phyloP scores from a whole-genome alignment of 1,140 invertebrate genomes.

The Lasaia peninsularis region DNA sequence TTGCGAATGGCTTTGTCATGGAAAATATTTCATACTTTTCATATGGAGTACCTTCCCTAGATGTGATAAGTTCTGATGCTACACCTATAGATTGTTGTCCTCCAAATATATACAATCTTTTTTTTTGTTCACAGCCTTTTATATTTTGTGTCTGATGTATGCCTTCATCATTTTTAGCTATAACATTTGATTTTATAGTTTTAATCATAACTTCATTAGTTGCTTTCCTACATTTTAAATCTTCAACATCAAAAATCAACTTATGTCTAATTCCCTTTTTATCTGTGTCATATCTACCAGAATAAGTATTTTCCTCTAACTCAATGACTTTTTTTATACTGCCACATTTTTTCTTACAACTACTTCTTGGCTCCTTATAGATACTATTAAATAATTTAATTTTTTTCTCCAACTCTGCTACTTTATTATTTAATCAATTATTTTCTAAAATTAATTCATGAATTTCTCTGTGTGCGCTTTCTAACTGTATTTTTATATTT shows the following conservation, averaged over 20 bases:
- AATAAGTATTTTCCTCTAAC: too few species aligned
- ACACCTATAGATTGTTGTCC: background rate
- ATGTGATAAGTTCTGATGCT: background rate
- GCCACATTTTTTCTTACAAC: background rate
- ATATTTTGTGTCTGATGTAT: background rate
- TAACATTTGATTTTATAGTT: background rate
- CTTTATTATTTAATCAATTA: background rate
- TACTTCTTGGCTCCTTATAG: background rate
- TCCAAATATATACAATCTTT: background rate
- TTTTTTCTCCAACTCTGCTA: background rate
- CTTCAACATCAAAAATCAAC: background rate
- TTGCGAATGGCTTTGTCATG: background rate
- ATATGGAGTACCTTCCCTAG: background rate
- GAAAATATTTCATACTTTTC: background rate
- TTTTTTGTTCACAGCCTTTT: background rate
- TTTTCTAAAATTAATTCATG: background rate
- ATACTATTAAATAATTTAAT: background rate
- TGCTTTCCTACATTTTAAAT: background rate
- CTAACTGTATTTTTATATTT: background rate
- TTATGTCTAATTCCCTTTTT: background rate
- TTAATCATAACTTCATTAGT: background rate
- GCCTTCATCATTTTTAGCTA: background rate
- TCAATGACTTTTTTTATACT: background rate
- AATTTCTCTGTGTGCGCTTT: background rate
- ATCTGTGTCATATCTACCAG: too few species aligned